phyloP scores from a whole-genome alignment of 2,113 vertebrate genomes.

The Eulacestoma nigropectus region DNA sequence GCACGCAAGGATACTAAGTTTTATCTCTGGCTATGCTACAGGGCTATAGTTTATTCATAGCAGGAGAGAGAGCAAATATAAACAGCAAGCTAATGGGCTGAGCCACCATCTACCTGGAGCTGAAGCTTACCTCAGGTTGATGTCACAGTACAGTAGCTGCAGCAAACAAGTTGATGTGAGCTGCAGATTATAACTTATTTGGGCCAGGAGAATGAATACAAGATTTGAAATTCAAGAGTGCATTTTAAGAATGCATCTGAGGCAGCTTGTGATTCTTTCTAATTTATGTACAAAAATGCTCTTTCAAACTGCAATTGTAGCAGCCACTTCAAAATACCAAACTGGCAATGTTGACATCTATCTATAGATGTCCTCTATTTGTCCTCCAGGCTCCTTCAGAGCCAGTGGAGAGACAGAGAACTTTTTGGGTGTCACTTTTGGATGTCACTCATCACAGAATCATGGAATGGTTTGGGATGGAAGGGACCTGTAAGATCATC shows the following conservation, averaged over 20 bases:
- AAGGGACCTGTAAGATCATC: background rate
- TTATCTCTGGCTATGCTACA: slow-evolving; percentile 35
- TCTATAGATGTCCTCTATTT: background rate
- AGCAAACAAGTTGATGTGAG: background rate
- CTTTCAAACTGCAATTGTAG: background rate
- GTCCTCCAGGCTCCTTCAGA: background rate
- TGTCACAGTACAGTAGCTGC: slow-evolving; percentile 10
- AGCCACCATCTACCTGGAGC: background rate
- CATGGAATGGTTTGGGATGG: background rate
- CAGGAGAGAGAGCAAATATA: slow-evolving; percentile 41
- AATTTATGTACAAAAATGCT: background rate
- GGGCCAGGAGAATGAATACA: background rate
- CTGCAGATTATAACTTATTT: background rate
- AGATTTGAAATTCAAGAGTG: background rate
- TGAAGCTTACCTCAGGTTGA: slow-evolving; percentile 4
- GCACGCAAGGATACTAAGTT: background rate
- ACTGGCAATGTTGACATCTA: background rate
- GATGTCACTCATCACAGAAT: background rate
- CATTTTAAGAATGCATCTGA: background rate
- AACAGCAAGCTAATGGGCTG: slow-evolving; percentile 56
- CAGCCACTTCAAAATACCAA: background rate
- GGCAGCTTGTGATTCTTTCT: background rate
- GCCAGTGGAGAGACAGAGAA: background rate
- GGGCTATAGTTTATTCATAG: slow-evolving; percentile 42
- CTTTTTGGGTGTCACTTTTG: background rate